Evolutionary conservation across 2,888 invertebrate genomes (phyloP).

Genomic region (Coelinius sp.): DNA sequence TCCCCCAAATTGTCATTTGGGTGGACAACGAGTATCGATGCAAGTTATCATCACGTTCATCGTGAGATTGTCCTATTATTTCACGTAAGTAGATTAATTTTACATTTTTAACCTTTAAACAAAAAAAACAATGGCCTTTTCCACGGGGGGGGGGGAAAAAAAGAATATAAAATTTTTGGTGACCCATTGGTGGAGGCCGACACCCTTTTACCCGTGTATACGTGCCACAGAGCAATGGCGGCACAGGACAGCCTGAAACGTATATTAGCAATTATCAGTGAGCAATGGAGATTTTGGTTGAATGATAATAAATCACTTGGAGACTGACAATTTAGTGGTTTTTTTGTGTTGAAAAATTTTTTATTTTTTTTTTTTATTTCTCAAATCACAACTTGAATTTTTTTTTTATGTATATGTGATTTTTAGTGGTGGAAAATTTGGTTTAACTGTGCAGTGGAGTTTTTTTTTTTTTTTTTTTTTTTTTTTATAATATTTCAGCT

Average conservation of each 20-base stretch:
- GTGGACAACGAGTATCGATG: not conserved
- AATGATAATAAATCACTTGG: not conserved
- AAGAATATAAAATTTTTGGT: conserved; percentile 33
- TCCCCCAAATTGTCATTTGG: conserved; percentile 1
- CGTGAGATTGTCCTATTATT: not conserved
- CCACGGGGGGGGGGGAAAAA: not conserved
- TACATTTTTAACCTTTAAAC: not conserved
- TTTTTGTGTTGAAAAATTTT: not conserved
- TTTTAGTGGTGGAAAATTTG: no score
- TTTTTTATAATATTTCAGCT: not conserved
- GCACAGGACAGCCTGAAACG: conserved; percentile 13
- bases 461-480: not conserved
- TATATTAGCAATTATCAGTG: not conserved
- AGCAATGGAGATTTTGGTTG: not conserved
- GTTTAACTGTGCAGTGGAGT: not conserved
- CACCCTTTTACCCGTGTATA: conserved; percentile 32
- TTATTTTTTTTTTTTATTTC: no score
- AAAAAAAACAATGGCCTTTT: not conserved
- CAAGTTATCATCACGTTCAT: not conserved
- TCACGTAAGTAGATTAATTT: not conserved
- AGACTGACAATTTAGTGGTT: not conserved
- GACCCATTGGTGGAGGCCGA: conserved; percentile 21
- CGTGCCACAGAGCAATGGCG: conserved; percentile 24
- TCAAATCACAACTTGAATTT: no score
- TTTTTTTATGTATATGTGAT: not conserved